Evolutionary conservation across 2,888 invertebrate genomes (phyloP), one percentile per base, ranked within the genome.

Genomic region (Laspeyria flexula): DNA sequence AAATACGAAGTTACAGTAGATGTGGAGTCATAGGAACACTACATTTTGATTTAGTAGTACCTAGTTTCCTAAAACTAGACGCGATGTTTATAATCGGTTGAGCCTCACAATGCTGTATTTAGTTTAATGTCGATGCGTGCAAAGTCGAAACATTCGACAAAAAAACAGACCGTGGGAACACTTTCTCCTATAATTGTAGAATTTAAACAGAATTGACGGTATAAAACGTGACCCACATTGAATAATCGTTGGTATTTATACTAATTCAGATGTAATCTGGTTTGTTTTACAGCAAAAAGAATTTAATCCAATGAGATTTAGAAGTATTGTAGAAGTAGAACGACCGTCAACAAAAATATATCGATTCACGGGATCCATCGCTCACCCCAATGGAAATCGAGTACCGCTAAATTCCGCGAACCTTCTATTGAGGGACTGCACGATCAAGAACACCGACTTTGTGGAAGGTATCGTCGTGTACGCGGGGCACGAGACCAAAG

Each of bases 381-480:
- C 97, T 55, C 96, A 97, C 86, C 95, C 96, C 10, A 93, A 95
- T 73, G 97, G 97, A 18, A 93, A 94, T 53, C 93, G 96, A 73
- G 95, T 98, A 60, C 96, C 97, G 53, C 94, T 98, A 46, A 95
- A 95, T 73, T 97, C 97, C 44, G 97, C 98, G 75, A 98, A 99
- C 92, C 94, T 99, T 63, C 92, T 99, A 67, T 94, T 99, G 57
- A 93, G 99, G 76, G 99, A 99, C 82, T 99, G 99, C 86, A 94
- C 97, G 64, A 94, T 99, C 71, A 98, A 99, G 91, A 99, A 99
- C 87, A 99, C 99, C 7, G 98, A 99, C 86, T 99, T 95, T 84
- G 95, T 99, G 31, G 99, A 99, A 85, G 99, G 99, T 49, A 96
- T 99, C 79, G 98, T 99, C 40, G 96, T 99, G 44, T 99, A 99